Conservation (phyloP, 2,113 vertebrate genomes). For the Halcyon malimbica region DNA sequence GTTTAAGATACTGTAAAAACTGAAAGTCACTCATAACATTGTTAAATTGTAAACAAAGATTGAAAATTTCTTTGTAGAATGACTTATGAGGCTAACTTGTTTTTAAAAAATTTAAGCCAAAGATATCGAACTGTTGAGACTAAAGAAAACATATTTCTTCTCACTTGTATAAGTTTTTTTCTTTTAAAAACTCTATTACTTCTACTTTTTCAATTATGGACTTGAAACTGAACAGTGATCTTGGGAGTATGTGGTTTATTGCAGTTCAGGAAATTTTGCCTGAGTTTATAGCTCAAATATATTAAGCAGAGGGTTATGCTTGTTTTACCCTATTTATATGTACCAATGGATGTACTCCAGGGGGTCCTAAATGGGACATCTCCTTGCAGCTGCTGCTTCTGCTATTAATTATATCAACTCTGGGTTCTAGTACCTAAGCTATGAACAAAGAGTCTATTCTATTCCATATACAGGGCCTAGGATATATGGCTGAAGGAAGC, state of each 20-base stretch:
- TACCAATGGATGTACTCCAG: not conserved
- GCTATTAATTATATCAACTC: not conserved
- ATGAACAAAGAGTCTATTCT: not conserved
- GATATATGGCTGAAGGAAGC: not conserved
- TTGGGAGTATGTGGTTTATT: not conserved
- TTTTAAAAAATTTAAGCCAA: constrained; percentile 1
- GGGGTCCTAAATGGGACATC: not conserved
- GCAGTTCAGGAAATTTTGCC: not conserved
- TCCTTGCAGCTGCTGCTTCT: constrained; percentile 1
- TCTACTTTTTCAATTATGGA: not conserved
- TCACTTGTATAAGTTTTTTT: not conserved
- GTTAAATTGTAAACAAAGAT: not conserved
- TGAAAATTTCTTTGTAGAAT: constrained; percentile 3
- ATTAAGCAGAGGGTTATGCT: not conserved
- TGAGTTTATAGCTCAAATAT: not conserved
- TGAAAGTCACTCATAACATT: not conserved
- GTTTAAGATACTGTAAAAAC: not conserved
- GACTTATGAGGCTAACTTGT: not conserved
- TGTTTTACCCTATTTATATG: not conserved
- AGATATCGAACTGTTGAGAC: not conserved
- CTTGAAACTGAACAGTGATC: not conserved
- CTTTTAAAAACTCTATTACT: not conserved
- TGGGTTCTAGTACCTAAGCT: not conserved
- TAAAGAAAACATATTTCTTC: not conserved
- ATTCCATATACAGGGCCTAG: not conserved